Percentiles rank a stretch among this genome's conserved stretches.
These are phyloP conservation scores for Hozukius guyotensis DNA, from an alignment of 2,797 vertebrate genomes.

Conservation along the genomic window DNA sequence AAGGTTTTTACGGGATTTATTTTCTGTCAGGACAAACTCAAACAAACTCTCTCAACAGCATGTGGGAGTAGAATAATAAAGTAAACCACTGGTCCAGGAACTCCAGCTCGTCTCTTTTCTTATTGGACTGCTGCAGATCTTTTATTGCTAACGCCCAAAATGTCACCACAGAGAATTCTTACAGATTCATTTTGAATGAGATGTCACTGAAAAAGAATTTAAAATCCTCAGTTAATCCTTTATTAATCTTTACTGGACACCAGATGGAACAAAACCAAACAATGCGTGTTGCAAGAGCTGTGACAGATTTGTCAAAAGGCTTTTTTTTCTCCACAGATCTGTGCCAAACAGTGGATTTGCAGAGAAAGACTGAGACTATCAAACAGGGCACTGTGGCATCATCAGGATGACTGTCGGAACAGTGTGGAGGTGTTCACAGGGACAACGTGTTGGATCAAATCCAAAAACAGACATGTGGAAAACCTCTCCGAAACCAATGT, in stretches of 20 bases:
- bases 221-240: slow-evolving; percentile 7
- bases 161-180: neutral
- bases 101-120: neutral
- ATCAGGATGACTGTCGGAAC: neutral
- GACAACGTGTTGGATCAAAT: neutral
- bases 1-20: slow-evolving; percentile 19
- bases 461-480: neutral
- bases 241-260: neutral
- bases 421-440: neutral
- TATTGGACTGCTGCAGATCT: neutral
- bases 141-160: neutral
- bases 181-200: neutral
- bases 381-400: neutral
- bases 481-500: neutral
- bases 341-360: neutral
- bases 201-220: neutral
- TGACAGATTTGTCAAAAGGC: neutral
- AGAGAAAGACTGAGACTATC: neutral
- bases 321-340: neutral
- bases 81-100: neutral
- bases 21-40: slow-evolving; percentile 7
- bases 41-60: neutral
- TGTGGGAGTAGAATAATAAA: neutral
- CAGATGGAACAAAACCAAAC: slow-evolving; percentile 25
- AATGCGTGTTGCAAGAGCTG: neutral